Evolutionary conservation across 2,888 invertebrate species (phyloP).

Genomic region (Cryptocephalus primarius): DNA sequence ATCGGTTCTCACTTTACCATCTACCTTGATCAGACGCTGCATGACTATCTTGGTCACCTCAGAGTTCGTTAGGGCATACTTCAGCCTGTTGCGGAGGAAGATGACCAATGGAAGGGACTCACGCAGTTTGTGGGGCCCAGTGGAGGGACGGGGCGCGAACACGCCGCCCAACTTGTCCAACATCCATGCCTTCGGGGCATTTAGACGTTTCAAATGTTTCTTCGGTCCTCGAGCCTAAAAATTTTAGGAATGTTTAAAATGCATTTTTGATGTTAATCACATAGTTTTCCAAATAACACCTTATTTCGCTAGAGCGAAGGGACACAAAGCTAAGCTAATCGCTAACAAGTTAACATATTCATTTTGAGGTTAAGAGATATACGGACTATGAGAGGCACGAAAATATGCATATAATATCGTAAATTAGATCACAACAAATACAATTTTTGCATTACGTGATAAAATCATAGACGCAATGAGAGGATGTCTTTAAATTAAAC

Average conservation of each 20-base stretch:
- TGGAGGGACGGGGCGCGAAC: conserved; percentile 94
- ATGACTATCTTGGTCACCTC: conserved; percentile 98
- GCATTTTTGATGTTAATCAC: no score
- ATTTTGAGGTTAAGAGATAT: conserved; percentile 5
- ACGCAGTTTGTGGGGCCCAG: conserved; percentile 95
- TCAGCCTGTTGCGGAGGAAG: conserved; percentile 92
- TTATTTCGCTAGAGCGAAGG: no score
- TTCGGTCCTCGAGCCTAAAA: conserved; percentile 94
- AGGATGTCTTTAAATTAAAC: no score
- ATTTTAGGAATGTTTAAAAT: no score
- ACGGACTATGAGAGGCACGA: conserved; percentile 1
- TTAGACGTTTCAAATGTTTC: conserved; percentile 98
- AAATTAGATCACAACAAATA: neutral
- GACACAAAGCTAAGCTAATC: neutral
- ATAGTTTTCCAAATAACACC: no score
- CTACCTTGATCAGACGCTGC: conserved; percentile 96
- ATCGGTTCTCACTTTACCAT: conserved; percentile 96
- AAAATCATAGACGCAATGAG: neutral
- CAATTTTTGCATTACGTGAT: neutral
- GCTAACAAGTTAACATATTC: neutral
- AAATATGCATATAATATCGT: neutral
- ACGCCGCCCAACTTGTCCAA: conserved; percentile 98
- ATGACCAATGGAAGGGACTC: conserved; percentile 95
- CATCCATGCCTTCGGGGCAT: conserved; percentile 99
- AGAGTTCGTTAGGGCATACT: conserved; percentile 93